Conservation (phyloP, 2,797 vertebrate species). For the Muscicapa striata region DNA sequence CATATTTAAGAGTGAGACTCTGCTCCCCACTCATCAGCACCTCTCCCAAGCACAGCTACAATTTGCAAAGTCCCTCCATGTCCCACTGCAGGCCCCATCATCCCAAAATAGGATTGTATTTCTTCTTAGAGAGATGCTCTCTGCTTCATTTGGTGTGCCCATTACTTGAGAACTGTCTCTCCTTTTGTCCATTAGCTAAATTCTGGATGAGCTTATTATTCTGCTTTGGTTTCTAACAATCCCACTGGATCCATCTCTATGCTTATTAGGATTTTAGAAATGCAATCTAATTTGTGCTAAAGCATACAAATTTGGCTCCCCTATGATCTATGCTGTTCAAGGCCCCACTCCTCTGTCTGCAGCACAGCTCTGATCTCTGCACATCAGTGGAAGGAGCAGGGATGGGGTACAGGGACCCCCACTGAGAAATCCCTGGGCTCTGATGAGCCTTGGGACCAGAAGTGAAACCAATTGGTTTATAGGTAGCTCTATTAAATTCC, state of each 20-base stretch:
- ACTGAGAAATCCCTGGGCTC: conserved; percentile 9
- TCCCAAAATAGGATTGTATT: background rate
- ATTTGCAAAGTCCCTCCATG: background rate
- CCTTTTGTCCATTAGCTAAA: conserved; percentile 53
- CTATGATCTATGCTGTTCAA: background rate
- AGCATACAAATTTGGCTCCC: conserved; percentile 27
- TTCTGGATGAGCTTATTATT: conserved; percentile 47
- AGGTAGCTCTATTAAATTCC: background rate
- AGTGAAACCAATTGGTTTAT: background rate
- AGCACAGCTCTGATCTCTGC: background rate
- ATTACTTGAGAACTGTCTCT: conserved; percentile 37
- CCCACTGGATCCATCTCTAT: conserved; percentile 50
- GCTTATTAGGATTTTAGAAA: conserved; percentile 57
- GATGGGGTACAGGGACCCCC: background rate
- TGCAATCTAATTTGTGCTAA: conserved; percentile 49
- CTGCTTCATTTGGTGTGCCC: conserved; percentile 27
- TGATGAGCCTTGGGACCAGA: background rate
- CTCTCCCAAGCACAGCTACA: background rate
- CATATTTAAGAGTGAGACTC: background rate
- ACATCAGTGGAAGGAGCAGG: background rate
- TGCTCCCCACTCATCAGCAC: background rate
- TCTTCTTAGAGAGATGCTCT: conserved; percentile 7
- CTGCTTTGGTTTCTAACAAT: conserved; percentile 39
- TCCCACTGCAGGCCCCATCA: background rate
- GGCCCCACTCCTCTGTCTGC: background rate